Percentiles rank a stretch among this genome's conserved stretches.
phyloP scores from a whole-genome alignment of 2,888 invertebrate genomes.

The Cosmorhoe ocellata region DNA sequence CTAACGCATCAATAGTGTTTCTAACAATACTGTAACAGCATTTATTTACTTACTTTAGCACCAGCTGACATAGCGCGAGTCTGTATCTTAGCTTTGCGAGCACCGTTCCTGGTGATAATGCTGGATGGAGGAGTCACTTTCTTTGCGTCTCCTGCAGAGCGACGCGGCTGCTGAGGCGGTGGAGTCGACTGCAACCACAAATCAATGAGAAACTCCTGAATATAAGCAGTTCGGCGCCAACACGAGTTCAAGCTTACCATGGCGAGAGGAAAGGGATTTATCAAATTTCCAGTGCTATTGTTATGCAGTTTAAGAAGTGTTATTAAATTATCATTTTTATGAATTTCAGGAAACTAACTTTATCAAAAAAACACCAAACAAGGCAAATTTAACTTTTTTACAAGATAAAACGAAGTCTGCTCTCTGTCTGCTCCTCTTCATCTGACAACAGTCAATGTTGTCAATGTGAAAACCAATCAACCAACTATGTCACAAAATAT shows the following conservation, averaged over 20 bases:
- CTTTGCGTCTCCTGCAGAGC: conserved; percentile 60
- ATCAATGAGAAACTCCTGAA: not conserved
- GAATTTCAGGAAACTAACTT: not conserved
- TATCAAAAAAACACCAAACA: too few species aligned
- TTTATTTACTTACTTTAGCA: conserved; percentile 57
- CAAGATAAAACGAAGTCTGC: too few species aligned
- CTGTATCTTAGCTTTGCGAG: conserved; percentile 85
- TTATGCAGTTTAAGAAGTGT: not conserved
- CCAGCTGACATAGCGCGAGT: conserved; percentile 83
- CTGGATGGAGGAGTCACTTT: conserved; percentile 64
- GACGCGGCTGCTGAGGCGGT: conserved; percentile 54
- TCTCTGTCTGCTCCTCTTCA: too few species aligned
- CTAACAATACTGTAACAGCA: not conserved
- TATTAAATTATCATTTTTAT: conserved; percentile 16
- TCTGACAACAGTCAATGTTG: too few species aligned
- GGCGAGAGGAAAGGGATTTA: not conserved
- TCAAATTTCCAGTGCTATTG: not conserved
- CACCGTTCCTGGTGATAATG: conserved; percentile 83
- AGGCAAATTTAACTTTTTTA: too few species aligned
- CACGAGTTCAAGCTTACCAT: conserved; percentile 17
- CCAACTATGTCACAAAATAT: too few species aligned
- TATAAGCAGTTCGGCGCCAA: conserved; percentile 3
- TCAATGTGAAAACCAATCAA: too few species aligned
- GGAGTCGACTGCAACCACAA: conserved; percentile 58
- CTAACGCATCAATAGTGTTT: not conserved